phyloP scores from a whole-genome alignment of 2,113 vertebrate species.

The Ursus arctos region DNA sequence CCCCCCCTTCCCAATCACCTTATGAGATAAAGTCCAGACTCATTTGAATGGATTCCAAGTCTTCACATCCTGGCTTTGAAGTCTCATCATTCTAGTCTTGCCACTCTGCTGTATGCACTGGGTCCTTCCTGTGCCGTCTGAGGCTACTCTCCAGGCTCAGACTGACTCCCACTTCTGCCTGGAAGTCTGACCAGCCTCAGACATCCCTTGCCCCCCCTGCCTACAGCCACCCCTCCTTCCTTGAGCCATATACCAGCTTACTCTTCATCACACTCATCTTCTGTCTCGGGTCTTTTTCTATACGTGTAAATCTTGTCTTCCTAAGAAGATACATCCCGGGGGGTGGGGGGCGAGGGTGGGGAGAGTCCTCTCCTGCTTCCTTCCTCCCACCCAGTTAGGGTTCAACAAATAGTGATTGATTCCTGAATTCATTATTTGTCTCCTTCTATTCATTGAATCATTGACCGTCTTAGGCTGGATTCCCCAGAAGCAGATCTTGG shows the following conservation, averaged over 20 bases:
- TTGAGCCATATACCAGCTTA: background rate
- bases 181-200: background rate
- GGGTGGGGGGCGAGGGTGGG: background rate
- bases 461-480: background rate
- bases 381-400: background rate
- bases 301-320: background rate
- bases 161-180: too few relatives aligned
- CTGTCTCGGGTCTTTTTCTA: background rate
- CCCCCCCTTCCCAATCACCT: background rate
- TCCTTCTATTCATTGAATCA: background rate
- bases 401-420: background rate
- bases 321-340: background rate
- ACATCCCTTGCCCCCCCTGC: background rate
- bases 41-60: conserved; percentile 28
- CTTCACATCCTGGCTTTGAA: background rate
- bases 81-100: background rate
- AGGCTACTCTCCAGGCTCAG: background rate
- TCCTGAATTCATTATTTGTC: background rate
- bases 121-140: background rate
- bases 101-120: fast-evolving
- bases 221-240: background rate
- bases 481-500: background rate
- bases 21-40: conserved; percentile 56
- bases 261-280: background rate
- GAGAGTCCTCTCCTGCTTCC: background rate